Evolutionary conservation across 30 jellyfish, hydroid and myxozoan genomes (phyloP).

Genomic region (Aurelia sp.): DNA sequence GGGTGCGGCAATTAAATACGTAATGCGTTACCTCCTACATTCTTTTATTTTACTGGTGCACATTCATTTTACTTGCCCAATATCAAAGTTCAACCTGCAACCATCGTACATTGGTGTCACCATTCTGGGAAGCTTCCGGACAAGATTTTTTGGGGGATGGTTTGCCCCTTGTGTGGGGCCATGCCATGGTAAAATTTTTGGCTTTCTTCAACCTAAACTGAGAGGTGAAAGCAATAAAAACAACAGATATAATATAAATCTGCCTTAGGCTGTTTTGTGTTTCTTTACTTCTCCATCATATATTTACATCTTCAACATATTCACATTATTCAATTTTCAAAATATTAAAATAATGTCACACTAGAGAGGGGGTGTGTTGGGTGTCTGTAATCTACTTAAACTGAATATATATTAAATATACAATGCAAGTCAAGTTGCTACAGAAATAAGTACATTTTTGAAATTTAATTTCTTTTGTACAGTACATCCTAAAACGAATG

Average conservation of each 20-base stretch:
- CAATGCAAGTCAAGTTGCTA: background rate
- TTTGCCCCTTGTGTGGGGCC: background rate
- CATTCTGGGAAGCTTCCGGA: too few relatives aligned
- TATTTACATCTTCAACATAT: conserved; percentile 74
- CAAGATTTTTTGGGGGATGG: too few relatives aligned
- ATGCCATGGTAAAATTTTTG: background rate
- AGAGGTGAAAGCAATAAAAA: background rate
- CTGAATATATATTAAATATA: background rate
- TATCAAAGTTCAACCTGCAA: too few relatives aligned
- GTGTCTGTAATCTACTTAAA: background rate
- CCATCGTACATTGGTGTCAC: too few relatives aligned
- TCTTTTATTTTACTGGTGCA: too few relatives aligned
- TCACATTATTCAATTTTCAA: conserved; percentile 45
- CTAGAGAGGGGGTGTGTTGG: conserved; percentile 6
- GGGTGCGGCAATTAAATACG: too few relatives aligned
- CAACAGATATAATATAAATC: conserved; percentile 4
- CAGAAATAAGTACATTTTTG: background rate
- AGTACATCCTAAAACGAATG: conserved; percentile 8
- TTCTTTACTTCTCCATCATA: conserved; percentile 42
- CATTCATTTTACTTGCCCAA: too few relatives aligned
- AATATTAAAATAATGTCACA: conserved; percentile 51
- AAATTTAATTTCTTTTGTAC: background rate
- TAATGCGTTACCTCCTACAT: too few relatives aligned
- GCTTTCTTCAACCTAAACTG: background rate
- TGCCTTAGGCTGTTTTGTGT: background rate